Base-by-base conservation (phyloP, 2,797 vertebrate genomes). In the Echeneis naucrates region DNA sequence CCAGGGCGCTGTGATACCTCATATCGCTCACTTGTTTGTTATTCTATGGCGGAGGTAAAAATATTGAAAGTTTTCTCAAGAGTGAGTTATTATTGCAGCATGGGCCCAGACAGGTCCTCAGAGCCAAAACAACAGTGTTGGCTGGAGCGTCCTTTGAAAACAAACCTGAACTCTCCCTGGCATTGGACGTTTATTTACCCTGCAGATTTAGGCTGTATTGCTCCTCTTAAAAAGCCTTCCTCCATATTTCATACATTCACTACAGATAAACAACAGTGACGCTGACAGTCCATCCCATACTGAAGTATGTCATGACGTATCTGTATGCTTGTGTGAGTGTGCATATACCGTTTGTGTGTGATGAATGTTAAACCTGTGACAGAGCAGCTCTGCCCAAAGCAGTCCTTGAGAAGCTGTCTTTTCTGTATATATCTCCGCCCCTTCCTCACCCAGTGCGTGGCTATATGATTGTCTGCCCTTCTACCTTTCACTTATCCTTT, bases 31-130 rank as follows among this genome's bases (percentile, higher is more conserved):
- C 60, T 72, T 82, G 80, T 83, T 88, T 90, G 81, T 82, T 90
- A 52, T 88, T 89, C 40, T 51, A 24, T 16, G 38, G 72, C 11
- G n/a, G 75, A 78, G 91, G 78, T 82, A 84, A 91, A 86, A 90
- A 80, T 78, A 84, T 75, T 83, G 81, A 91, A 86, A 91, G 90
- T 91, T 89, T 86, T 92, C 87, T 87, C 92, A 92, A 87, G 91
- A 88, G 72, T 92, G 89, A 93, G 91, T 93, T 90, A 84, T 91
- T 92, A 87, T 88, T 88, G 82, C 89, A 80, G 79, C 76, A 67
- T 73, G 83, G 71, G 84, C 84, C 84, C 78, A 50, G 75, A 79
- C 86, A 75, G 86, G 73, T 83, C 82, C 77, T 82, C 52, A 3
- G 84, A 91, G 87, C 83, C 87, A 87, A 84, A 90, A 90, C 89